Evolutionary conservation across 2,888 invertebrate species (phyloP), one percentile per base, ranked within the genome.

Genomic region (Lamproptera curius): DNA sequence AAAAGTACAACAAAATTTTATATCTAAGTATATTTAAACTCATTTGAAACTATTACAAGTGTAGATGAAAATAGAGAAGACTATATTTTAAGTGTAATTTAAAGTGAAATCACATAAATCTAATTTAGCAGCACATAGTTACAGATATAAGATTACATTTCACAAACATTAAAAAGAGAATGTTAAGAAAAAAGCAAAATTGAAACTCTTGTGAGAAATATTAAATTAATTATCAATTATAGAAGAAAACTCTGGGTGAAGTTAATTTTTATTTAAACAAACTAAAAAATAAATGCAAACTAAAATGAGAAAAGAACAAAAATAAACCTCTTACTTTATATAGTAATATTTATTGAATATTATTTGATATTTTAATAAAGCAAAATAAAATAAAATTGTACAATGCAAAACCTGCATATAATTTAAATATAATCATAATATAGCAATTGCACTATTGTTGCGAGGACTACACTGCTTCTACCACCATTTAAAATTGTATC

Each of bases 361-460:
- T 73, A 80, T 77, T 73, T 80, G 82, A 78, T 72, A 76, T 71
- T 73, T 76, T 74, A 76, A 82, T 76, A 78, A 78, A 79, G 80
- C 80, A 83, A 84, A 77, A 79, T n/a, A n/a, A 82, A 82, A 81
- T 81, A 80, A 83, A 84, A 81, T 84, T 86, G 85, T 86, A 85
- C 86, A 85, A 83, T 82, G 83, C 84, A 86, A 72, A 73, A 75
- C 59, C 65, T 85, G 83, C 83, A 78, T 81, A 80, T 82, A 83
- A 82, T 82, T 84, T 82, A 72, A 65, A 73, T 74, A 76, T 62
- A 65, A 58, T 72, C 72, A 73, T 77, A 67, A 64, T 72, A 73
- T 74, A 79, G 82, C 78, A 77, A 86, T 87, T 87, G 86, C 86
- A 86, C 86, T 86, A 83, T 83, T 82, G 78, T 81, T 84, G 84